Evolutionary conservation across 2,888 invertebrate genomes (phyloP).

Genomic region (Uropetala carovei): DNA sequence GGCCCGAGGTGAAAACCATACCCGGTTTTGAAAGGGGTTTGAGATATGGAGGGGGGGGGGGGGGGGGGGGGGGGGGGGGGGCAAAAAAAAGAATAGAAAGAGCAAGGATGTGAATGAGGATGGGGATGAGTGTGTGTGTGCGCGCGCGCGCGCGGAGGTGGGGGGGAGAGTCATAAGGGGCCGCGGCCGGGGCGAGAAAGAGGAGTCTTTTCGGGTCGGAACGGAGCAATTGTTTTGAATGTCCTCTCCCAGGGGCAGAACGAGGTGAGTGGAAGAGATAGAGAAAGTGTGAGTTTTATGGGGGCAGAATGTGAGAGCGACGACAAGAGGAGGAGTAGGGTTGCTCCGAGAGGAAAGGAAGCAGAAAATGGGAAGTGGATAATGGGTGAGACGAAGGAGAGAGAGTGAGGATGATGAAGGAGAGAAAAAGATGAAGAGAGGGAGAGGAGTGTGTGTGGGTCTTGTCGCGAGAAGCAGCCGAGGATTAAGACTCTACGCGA

Average conservation of each 20-base stretch:
- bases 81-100: background rate
- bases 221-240: constrained; percentile 36
- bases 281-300: background rate
- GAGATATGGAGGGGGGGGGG: background rate
- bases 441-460: background rate
- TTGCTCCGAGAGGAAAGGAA: background rate
- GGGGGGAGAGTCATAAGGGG: background rate
- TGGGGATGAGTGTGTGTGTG: background rate
- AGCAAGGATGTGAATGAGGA: background rate
- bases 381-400: background rate
- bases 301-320: background rate
- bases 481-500: background rate
- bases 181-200: background rate
- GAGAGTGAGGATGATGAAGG: background rate
- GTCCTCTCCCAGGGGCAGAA: background rate
- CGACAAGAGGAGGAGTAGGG: background rate
- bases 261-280: background rate
- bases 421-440: background rate
- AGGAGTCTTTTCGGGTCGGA: background rate
- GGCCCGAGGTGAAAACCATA: background rate
- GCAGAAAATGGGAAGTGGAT: background rate
- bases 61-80: background rate
- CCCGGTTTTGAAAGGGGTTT: background rate
- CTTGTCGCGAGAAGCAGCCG: background rate
- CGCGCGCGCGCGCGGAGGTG: no score